Evolutionary conservation across 1,140 invertebrate species (phyloP), one percentile per base, ranked within the genome.

Genomic region (Drosophila pachea): DNA sequence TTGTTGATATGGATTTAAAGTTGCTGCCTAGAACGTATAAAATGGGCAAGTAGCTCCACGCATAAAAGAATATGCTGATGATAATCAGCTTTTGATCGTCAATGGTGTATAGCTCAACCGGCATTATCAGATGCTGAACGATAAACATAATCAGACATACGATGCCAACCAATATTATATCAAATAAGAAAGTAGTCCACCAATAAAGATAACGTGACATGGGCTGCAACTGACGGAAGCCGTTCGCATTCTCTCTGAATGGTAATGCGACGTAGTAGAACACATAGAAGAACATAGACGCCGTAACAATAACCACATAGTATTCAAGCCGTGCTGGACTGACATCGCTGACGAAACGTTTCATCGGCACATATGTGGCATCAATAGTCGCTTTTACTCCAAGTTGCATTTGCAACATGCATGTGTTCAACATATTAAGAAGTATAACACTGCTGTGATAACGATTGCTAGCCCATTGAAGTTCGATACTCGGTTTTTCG

Each of bases 1-100:
- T 78, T 2, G 88, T 84, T 4, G 88, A 89, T 53, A 89, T 88
- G 42, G 88, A 88, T 31, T 76, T 76, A 12, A 89, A 89, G 42
- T 69, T 73, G 66, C 81, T 89, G 1, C 77, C 75, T 7, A 89
- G 56, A 22, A 69, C 52, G 45, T 89, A 89, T 5, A 89, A 36
- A 33, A 89, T 74, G 5, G 88, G 87, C 16, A 89, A 50, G 58
- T 89, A 89, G 48, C 78, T 78, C 14, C 71, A 62, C 5, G 88
- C 79, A 48, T 89, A 89, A 22, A 89, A 84, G 16, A 89, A 86
- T 22, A 86, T 71, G 16, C 87, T 81, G 2, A 50, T 7, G 2
- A 70, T 61, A 9, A 89, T 86, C 11, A 68, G 36, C 3, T 32
- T 29, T 31, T 78, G 43, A 9, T 89, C 84, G 0, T 49, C 12